A percentile compares a stretch with the other conserved stretches of the same genome.
Conservation (phyloP, 2,797 vertebrate species). For the Anabas testudineus region DNA sequence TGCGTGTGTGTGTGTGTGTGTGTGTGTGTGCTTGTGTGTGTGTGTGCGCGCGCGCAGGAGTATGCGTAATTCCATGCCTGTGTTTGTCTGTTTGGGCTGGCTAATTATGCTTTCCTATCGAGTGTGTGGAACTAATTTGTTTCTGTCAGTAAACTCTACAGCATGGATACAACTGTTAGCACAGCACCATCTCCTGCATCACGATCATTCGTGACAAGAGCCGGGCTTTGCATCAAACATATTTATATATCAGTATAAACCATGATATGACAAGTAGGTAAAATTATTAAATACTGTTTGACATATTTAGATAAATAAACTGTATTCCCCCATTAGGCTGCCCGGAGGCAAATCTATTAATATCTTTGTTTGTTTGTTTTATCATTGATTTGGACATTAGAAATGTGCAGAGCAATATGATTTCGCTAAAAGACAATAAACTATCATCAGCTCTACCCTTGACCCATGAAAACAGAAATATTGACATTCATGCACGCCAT, state of each 20-base stretch:
- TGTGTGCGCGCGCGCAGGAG: background rate
- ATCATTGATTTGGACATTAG: background rate
- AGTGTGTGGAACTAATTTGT: slow-evolving; percentile 74
- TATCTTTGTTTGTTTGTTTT: background rate
- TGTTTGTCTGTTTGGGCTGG: slow-evolving; percentile 56
- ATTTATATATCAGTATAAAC: background rate
- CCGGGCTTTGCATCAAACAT: slow-evolving; percentile 24
- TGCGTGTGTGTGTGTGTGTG: slow-evolving; percentile 11
- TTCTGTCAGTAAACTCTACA: slow-evolving; percentile 76
- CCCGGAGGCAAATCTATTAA: background rate
- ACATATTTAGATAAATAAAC: background rate
- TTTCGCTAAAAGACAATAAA: slow-evolving; percentile 8
- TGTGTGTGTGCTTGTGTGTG: no score
- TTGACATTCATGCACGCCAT: background rate
- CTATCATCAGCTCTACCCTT: background rate
- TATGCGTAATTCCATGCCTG: slow-evolving; percentile 27
- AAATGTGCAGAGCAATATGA: background rate
- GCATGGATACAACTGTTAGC: slow-evolving; percentile 69
- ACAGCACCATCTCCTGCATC: slow-evolving; percentile 41
- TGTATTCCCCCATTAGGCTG: background rate
- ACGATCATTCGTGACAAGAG: slow-evolving; percentile 27
- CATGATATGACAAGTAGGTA: background rate
- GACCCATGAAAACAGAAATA: background rate
- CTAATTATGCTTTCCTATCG: slow-evolving; percentile 69
- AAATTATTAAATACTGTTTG: background rate